Percentiles rank a stretch among this genome's conserved stretches.
Conservation (phyloP, 1,140 invertebrate species). For the Phymastichus coffea region DNA sequence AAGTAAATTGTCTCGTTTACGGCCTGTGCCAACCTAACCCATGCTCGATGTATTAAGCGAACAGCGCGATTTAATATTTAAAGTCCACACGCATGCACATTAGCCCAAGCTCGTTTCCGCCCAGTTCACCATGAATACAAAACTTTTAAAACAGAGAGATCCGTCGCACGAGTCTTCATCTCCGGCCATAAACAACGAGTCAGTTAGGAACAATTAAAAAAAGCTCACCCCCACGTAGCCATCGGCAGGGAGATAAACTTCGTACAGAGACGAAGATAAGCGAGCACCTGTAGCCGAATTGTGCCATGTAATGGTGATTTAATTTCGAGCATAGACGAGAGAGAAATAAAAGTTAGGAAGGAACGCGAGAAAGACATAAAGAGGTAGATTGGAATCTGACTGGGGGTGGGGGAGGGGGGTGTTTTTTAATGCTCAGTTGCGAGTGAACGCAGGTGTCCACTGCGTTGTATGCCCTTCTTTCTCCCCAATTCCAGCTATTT, state of each 20-base stretch:
- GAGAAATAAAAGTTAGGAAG: not conserved
- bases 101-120: too few species aligned
- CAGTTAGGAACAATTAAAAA: constrained; percentile 17
- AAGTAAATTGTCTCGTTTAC: too few species aligned
- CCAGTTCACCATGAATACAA: too few species aligned
- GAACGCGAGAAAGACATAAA: constrained; percentile 23
- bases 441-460: constrained; percentile 15
- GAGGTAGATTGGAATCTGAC: constrained; percentile 26
- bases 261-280: too few species aligned
- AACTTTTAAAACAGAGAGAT: too few species aligned
- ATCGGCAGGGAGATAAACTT: too few species aligned
- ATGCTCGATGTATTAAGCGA: too few species aligned
- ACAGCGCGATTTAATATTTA: too few species aligned
- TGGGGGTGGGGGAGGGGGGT: not conserved
- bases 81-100: too few species aligned
- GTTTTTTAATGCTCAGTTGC: constrained; percentile 29
- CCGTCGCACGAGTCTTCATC: too few species aligned
- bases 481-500: constrained; percentile 5
- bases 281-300: too few species aligned
- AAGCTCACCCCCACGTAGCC: not conserved
- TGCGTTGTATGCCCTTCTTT: not conserved
- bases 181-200: constrained; percentile 6
- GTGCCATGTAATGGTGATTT: constrained; percentile 25
- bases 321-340: constrained; percentile 6
- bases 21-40: too few species aligned